Evolutionary conservation across 2,888 invertebrate species (phyloP).

Genomic region (Melinopterus prodromus): DNA sequence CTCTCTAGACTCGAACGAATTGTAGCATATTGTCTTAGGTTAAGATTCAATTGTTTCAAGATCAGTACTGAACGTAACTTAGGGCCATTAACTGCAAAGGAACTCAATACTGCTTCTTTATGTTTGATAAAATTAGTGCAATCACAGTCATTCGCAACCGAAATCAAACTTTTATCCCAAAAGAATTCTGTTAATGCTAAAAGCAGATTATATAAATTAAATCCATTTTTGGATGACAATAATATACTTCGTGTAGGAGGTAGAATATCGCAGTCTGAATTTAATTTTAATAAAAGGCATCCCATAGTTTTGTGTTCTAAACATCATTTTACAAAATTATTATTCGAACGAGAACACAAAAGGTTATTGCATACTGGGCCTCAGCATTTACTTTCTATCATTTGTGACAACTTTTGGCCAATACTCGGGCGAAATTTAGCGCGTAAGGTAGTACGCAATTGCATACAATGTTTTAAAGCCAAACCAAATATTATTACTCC

Average conservation of each 20-base stretch:
- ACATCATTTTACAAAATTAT: constrained; percentile 5
- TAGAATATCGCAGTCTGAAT: neutral
- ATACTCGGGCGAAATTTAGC: neutral
- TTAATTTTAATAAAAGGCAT: neutral
- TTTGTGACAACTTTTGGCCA: neutral
- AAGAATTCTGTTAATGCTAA: neutral
- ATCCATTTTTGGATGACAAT: neutral
- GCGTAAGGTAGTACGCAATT: no score
- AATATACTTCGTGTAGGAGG: neutral
- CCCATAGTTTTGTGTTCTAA: constrained; percentile 4
- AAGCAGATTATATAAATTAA: constrained; percentile 6
- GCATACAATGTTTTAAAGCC: constrained; percentile 1
- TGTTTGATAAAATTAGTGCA: constrained; percentile 9
- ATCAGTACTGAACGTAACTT: no score
- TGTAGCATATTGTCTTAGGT: no score
- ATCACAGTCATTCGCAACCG: neutral
- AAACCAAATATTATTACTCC: neutral
- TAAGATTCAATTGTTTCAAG: no score
- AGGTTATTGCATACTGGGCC: no score
- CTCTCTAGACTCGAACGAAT: no score
- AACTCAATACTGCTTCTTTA: neutral
- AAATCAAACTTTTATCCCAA: neutral
- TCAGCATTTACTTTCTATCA: neutral
- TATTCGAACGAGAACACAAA: neutral
- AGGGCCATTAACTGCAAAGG: no score